phyloP scores from a whole-genome alignment of 1,140 invertebrate species.

The Nebria ingens region DNA sequence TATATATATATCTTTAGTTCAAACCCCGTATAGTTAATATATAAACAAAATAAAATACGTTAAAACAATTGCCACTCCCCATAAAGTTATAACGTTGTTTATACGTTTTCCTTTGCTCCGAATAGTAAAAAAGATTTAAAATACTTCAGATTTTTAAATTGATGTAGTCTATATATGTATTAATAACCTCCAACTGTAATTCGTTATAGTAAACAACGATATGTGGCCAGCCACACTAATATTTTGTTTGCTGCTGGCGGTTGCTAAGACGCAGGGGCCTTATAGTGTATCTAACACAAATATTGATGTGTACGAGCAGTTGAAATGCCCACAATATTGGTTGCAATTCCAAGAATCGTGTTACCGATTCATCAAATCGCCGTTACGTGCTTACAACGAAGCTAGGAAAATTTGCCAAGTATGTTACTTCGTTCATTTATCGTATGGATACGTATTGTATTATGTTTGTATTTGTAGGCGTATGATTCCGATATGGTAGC shows the following conservation, averaged over 20 bases:
- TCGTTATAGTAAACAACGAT: background rate
- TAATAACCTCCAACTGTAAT: background rate
- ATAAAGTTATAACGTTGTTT: background rate
- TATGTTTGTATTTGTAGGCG: slow-evolving; percentile 22
- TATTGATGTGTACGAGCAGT: slow-evolving; percentile 28
- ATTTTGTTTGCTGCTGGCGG: background rate
- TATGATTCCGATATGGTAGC: slow-evolving; percentile 66
- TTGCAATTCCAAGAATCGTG: slow-evolving; percentile 62
- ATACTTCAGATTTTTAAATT: background rate
- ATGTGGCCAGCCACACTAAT: slow-evolving; percentile 1
- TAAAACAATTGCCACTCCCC: background rate
- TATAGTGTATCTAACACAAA: slow-evolving; percentile 3
- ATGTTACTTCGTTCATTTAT: slow-evolving; percentile 26
- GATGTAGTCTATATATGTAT: background rate
- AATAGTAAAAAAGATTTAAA: background rate
- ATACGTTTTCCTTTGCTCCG: background rate
- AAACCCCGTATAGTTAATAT: background rate
- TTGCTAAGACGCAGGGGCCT: background rate
- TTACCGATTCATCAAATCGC: slow-evolving; percentile 81
- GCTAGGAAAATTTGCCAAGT: slow-evolving; percentile 69
- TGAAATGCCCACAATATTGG: slow-evolving; percentile 75
- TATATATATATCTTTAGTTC: background rate
- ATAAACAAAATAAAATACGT: background rate
- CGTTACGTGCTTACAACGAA: slow-evolving; percentile 62
- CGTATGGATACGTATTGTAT: slow-evolving; percentile 7